phyloP scores from a whole-genome alignment of 2,797 vertebrate genomes.

The Pseudochirops corinnae region DNA sequence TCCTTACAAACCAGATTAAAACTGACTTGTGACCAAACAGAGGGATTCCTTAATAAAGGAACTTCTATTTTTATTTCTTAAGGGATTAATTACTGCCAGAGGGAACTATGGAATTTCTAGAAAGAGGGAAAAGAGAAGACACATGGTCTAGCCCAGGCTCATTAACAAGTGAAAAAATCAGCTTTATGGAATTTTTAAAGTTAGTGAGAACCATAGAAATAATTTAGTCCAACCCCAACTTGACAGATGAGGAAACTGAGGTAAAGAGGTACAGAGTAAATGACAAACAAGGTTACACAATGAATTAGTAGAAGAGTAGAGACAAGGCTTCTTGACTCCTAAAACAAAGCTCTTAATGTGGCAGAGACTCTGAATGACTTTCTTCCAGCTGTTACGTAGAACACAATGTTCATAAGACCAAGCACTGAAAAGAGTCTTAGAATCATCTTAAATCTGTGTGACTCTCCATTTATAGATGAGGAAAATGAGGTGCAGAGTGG shows the following conservation, averaged over 20 bases:
- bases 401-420: neutral
- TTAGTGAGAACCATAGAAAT: neutral
- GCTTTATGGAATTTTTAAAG: neutral
- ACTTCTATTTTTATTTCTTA: neutral
- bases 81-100: neutral
- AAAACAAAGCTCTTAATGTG: neutral
- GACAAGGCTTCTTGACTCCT: neutral
- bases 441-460: neutral
- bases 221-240: neutral
- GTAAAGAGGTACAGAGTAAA: neutral
- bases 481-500: neutral
- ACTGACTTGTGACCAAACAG: neutral
- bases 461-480: neutral
- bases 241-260: neutral
- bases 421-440: neutral
- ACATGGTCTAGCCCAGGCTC: neutral
- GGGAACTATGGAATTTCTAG: neutral
- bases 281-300: neutral
- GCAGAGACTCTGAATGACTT: neutral
- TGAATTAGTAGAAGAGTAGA: neutral
- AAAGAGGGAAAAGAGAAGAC: neutral
- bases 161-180: neutral
- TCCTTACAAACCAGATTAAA: neutral
- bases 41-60: neutral
- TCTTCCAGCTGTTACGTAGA: neutral